These are phyloP conservation scores for Siphonodentalium dalli DNA, from an alignment of 2,888 invertebrate genomes.

Conservation along the genomic window DNA sequence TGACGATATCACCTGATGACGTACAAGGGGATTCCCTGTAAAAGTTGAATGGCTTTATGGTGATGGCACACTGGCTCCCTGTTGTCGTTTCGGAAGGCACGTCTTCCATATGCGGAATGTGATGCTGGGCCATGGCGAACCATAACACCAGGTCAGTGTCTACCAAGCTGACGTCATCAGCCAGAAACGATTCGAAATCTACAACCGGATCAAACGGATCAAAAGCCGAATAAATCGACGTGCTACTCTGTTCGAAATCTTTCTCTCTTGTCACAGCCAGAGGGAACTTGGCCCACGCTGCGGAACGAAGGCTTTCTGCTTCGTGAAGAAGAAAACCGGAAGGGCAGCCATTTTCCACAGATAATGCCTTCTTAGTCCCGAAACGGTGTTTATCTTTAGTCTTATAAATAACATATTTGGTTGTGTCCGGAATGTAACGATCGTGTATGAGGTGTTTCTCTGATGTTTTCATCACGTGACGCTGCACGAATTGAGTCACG, in stretches of 20 bases:
- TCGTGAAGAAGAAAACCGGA: constrained; percentile 41
- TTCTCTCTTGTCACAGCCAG: constrained; percentile 50
- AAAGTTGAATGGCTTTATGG: constrained; percentile 54
- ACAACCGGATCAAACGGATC: constrained; percentile 52
- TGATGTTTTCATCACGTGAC: constrained; percentile 42
- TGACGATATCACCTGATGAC: constrained; percentile 41
- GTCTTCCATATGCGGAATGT: constrained; percentile 57
- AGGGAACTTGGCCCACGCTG: constrained; percentile 50
- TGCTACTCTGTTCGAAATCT: constrained; percentile 48
- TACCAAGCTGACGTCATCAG: constrained; percentile 50
- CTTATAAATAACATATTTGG: constrained; percentile 36
- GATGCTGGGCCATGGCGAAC: constrained; percentile 50
- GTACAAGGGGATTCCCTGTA: constrained; percentile 52
- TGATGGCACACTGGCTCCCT: constrained; percentile 39
- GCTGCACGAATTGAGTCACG: constrained; percentile 38
- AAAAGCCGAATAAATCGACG: constrained; percentile 51
- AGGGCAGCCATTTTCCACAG: constrained; percentile 35
- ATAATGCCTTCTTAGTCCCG: constrained; percentile 41
- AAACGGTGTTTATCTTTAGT: constrained; percentile 38
- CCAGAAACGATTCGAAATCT: constrained; percentile 47
- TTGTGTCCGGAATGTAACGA: constrained; percentile 13
- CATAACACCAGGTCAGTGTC: constrained; percentile 58
- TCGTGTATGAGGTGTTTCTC: constrained; percentile 27
- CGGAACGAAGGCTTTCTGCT: constrained; percentile 34
- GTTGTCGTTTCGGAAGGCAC: constrained; percentile 51